Conservation (phyloP, 2,797 vertebrate species). For the Amphiprion clarkii region DNA sequence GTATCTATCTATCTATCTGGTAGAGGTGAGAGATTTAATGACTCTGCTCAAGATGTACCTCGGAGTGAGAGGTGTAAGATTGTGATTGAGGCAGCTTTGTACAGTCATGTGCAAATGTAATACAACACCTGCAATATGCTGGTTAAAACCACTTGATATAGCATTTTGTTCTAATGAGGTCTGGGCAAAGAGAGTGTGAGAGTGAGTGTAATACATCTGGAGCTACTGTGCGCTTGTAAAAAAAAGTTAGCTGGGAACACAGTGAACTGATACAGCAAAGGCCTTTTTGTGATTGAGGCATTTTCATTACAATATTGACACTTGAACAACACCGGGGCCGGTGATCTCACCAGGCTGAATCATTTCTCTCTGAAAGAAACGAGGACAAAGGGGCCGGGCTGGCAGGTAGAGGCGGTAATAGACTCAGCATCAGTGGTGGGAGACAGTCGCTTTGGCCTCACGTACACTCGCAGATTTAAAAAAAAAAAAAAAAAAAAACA, state of each 20-base stretch:
- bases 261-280: constrained; percentile 45
- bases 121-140: constrained; percentile 17
- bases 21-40: not conserved
- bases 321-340: constrained; percentile 16
- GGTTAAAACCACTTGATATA: not conserved
- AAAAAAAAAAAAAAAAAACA: not conserved
- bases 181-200: not conserved
- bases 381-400: constrained; percentile 18
- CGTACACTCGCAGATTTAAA: not conserved
- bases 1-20: too few species aligned
- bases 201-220: not conserved
- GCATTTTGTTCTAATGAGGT: constrained; percentile 20
- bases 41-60: constrained; percentile 15
- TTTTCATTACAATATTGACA: constrained; percentile 30
- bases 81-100: not conserved
- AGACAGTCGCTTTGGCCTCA: constrained; percentile 9
- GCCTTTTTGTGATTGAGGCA: constrained; percentile 17
- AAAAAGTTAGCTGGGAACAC: constrained; percentile 24
- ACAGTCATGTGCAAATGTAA: constrained; percentile 5
- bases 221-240: constrained; percentile 3
- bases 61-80: constrained; percentile 23
- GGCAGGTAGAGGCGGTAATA: constrained; percentile 29
- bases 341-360: constrained; percentile 31
- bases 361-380: constrained; percentile 7
- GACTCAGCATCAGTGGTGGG: constrained; percentile 1